These are phyloP conservation scores for Odontamblyopus rebecca DNA, from an alignment of 2,797 vertebrate genomes.

Conservation along the genomic window DNA sequence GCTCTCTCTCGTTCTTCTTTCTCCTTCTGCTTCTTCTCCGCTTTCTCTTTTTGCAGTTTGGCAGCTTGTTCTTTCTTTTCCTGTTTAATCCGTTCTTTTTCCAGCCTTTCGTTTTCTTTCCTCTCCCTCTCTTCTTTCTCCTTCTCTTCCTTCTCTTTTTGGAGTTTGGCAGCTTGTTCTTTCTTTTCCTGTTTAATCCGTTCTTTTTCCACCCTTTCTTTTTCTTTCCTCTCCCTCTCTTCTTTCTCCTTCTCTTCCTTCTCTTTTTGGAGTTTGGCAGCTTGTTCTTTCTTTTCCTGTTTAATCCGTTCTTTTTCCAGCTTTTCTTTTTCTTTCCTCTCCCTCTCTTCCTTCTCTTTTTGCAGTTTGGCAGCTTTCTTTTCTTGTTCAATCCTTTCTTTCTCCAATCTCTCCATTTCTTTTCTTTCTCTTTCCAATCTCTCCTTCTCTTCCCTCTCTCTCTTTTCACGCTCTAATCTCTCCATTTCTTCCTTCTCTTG, in stretches of 20 bases:
- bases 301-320: too few species aligned
- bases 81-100: conserved; percentile 7
- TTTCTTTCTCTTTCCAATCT: too few species aligned
- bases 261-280: too few species aligned
- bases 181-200: neutral
- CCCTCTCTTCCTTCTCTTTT: too few species aligned
- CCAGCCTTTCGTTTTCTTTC: conserved; percentile 18
- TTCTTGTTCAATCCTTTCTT: too few species aligned
- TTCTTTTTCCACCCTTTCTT: conserved; percentile 12
- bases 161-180: neutral
- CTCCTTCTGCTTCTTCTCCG: conserved; percentile 18
- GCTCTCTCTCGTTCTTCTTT: neutral
- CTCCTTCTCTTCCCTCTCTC: too few species aligned
- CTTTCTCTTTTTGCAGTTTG: conserved; percentile 17
- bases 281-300: neutral
- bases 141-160: conserved; percentile 10
- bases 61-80: neutral
- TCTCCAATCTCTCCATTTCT: too few species aligned
- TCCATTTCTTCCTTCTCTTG: too few species aligned
- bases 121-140: conserved; percentile 18
- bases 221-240: conserved; percentile 10
- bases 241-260: conserved; percentile 7
- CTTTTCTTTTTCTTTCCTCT: too few species aligned
- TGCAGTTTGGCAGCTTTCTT: too few species aligned
- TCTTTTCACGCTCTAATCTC: too few species aligned